Evolutionary conservation across 2,113 vertebrate genomes (phyloP).

Genomic region (Tursiops truncatus): DNA sequence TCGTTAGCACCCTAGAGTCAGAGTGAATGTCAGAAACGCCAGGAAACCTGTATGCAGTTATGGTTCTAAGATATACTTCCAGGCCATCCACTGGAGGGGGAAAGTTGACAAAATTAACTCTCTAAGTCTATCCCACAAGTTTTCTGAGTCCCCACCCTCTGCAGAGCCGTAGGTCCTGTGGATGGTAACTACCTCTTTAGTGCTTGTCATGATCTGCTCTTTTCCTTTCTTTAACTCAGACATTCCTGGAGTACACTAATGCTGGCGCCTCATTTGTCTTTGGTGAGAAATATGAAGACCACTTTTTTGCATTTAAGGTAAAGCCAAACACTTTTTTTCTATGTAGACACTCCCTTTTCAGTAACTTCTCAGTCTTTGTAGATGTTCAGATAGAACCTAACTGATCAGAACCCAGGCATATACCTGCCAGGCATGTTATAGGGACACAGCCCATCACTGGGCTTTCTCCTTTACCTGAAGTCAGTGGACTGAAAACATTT

Average conservation of each 20-base stretch:
- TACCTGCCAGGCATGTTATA: neutral
- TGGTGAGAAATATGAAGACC: constrained; percentile 86
- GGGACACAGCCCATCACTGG: neutral
- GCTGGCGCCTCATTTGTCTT: constrained; percentile 90
- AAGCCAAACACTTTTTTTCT: neutral
- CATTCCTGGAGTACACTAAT: constrained; percentile 87
- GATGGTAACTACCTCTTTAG: neutral
- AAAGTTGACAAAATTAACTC: neutral
- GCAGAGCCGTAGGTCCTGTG: neutral
- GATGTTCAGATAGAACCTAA: neutral
- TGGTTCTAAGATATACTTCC: neutral
- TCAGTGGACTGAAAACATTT: neutral
- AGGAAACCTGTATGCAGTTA: neutral
- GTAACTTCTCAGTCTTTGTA: neutral
- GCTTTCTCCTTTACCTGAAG: neutral
- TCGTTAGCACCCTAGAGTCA: neutral
- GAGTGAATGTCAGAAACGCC: neutral
- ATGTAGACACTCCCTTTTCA: neutral
- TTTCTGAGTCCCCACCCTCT: neutral
- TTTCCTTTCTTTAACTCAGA: constrained; percentile 75
- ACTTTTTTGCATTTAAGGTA: constrained; percentile 93
- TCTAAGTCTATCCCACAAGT: neutral
- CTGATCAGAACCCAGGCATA: neutral
- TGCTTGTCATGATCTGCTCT: neutral
- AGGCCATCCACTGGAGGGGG: neutral